Base-by-base conservation (phyloP, 1,140 invertebrate species). In the Drosophila kurseongensis region DNA sequence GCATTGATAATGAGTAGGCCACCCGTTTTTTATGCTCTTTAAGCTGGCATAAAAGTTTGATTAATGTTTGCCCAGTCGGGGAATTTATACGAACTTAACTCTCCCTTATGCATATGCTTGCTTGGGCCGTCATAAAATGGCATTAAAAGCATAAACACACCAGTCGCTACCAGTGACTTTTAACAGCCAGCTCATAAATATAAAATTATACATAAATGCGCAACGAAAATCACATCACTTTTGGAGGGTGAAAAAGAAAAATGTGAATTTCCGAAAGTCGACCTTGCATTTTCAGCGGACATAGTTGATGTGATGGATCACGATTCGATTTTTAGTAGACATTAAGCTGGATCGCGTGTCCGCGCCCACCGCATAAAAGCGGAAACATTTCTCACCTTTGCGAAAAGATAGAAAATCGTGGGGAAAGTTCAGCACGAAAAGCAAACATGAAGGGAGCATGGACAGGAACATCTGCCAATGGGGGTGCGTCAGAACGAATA, bases 261-360 rank as follows among this genome's bases (percentile, higher is more conserved):
- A 18, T n/a, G 10, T 48, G 41, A 35, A 41, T 48, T 44, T 36
- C 27, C 47, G 23, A 55, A 45, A 58, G 63, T 63, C 59, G 80
- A 81, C 54, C 79, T 81, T 72, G 54, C 54, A 62, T 40, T 63
- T 74, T 59, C 56, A 35, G 58, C 66, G 51, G 35, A 69, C 73
- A 89, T 89, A 83, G 83, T 89, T 88, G 83, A 88, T 88, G 76
- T 88, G 83, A 88, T 88, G 84, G 84, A 88, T 88, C 67, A 69
- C 83, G 89, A 77, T 88, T 88, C 83, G 83, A 89, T 88, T 89
- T 89, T 88, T 88, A 88, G 84, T 89, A 89, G 84, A 88, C 84
- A 88, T 89, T 88, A 88, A 89, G 84, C 83, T 86, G 73, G 42
- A 62, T 75, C 71, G 63, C 73, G 78, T 83, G 66, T 79, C 66